Evolutionary conservation across 2,888 invertebrate genomes (phyloP), one percentile per base, ranked within the genome.

Genomic region (Aleiodes leptofemur): DNA sequence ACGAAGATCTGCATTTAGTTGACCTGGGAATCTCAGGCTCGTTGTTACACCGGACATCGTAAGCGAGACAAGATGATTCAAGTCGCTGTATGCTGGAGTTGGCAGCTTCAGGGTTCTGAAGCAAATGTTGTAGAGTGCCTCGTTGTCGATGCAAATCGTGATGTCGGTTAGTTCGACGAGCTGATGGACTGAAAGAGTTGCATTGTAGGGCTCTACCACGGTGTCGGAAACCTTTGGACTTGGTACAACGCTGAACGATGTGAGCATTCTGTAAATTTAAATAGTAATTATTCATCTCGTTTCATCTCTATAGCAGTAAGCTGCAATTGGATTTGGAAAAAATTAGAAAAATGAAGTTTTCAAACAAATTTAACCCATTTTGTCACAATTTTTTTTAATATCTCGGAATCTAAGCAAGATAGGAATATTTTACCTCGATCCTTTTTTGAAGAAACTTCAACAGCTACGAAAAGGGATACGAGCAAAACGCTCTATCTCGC

Each of bases 1-100:
- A 81, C 98, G 92, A 78, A 98, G 91, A 90, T 98, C 97, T 53
- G 97, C 97, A 90, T 97, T 98, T 83, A 98, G 90, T 90, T 98
- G 97, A 80, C 97, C 97, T 11, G 97, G 97, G 92, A 98, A 98
- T 80, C 95, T 91, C 71, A 96, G 91, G 90, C 97, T 97, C 75
- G 97, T 97, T 68, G 96, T 96, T 5, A 96, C 96, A 69, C 96
- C 96, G 14, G 82, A 79, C 78, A 83, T 82, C 29, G 82, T 82
- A 23, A 81, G 73, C 3, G 90, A 88, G 3, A 91, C 92, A 66
- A 93, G 88, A 87, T 93, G 90, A 88, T 93, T 93, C 77, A 93
- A 88, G 82, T 93, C 93, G 68, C 92, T 91, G 82, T 92, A 93
- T 3, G 91, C 91, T 7, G 93, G 93, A 29, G 90, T 90, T 78